Base-by-base conservation (phyloP, 2,797 vertebrate species). In the Galaxias olidus region DNA sequence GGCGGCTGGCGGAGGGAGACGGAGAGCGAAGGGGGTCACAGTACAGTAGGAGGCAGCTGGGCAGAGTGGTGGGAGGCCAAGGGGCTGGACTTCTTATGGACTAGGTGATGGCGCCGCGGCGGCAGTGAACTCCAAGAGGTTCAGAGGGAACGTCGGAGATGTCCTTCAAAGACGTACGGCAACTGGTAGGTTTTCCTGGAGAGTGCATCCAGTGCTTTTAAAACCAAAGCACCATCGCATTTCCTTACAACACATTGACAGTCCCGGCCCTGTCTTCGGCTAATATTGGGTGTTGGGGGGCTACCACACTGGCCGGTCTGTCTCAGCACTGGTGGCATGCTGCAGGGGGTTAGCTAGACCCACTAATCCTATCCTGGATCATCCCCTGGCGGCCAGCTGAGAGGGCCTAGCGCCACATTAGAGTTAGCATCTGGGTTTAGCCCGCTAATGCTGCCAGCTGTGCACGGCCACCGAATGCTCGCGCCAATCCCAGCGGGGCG, bases 381-480 rank as follows among this genome's bases (percentile, higher is more conserved):
- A 75, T 51, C 55, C 48, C 51, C 46, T 66, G 71, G 59, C 47
- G 76, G 71, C 79, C 75, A 80, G 69, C 83, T 86, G 77, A 71
- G 55, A 65, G 66, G 59, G 69, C 74, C 63, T 68, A 74, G 74
- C 75, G 71, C 76, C 71, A 77, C 75, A 80, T 86, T 72, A 83
- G 73, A 78, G 73, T 88, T 83, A 87, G 83, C 71, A 79, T 84
- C 68, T 72, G 76, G 81, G 79, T 84, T 89, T 88, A 86, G 86
- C 73, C 78, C 52, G 57, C 71, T 81, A 85, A 88, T 82, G 73
- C 85, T 73, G 79, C 85, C 90, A 92, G 90, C 88, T 92, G 89
- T 88, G 88, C 68, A 69, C 43, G 47, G 72, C 77, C 81, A 78
- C 64, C 69, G 61, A 59, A 49, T 50, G 46, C 59, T 63, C 57